Evolutionary conservation across 2,888 invertebrate species (phyloP).

Genomic region (Hoplodrina blanda): DNA sequence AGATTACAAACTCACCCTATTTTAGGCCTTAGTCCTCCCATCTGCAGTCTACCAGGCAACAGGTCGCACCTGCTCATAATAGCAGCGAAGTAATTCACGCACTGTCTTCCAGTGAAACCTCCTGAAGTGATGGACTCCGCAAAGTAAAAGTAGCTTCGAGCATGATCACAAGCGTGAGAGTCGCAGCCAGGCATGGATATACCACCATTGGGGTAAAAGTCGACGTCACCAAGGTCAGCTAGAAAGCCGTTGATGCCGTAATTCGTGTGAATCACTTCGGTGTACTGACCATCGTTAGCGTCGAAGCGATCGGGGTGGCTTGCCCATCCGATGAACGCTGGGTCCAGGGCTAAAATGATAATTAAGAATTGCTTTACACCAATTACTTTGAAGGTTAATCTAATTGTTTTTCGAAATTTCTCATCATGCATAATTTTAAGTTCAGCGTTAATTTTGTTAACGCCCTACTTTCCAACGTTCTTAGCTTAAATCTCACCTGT

Average conservation of each 20-base stretch:
- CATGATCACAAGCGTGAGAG: conserved; percentile 78
- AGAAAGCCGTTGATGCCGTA: conserved; percentile 77
- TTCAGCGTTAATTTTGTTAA: no score
- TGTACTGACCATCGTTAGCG: conserved; percentile 75
- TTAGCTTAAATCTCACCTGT: conserved; percentile 70
- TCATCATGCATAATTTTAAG: no score
- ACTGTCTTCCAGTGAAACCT: conserved; percentile 78
- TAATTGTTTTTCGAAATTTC: no score
- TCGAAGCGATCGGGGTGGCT: conserved; percentile 75
- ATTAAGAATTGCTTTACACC: neutral
- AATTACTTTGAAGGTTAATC: no score
- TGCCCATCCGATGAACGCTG: conserved; percentile 79
- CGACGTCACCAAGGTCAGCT: conserved; percentile 75
- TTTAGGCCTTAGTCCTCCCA: conserved; percentile 81
- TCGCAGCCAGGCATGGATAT: conserved; percentile 81
- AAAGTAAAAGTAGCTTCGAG: conserved; percentile 76
- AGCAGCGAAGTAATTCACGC: conserved; percentile 77
- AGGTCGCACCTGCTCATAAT: conserved; percentile 70
- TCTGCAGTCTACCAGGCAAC: conserved; percentile 72
- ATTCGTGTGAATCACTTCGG: conserved; percentile 83
- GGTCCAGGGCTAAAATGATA: conserved; percentile 74
- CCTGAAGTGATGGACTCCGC: conserved; percentile 76
- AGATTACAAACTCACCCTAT: conserved; percentile 70
- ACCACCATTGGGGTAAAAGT: conserved; percentile 82
- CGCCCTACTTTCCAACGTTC: neutral